Percentiles rank a stretch among this genome's conserved stretches.
Conservation (phyloP, 2,113 vertebrate genomes). For the Tetrao urogallus region DNA sequence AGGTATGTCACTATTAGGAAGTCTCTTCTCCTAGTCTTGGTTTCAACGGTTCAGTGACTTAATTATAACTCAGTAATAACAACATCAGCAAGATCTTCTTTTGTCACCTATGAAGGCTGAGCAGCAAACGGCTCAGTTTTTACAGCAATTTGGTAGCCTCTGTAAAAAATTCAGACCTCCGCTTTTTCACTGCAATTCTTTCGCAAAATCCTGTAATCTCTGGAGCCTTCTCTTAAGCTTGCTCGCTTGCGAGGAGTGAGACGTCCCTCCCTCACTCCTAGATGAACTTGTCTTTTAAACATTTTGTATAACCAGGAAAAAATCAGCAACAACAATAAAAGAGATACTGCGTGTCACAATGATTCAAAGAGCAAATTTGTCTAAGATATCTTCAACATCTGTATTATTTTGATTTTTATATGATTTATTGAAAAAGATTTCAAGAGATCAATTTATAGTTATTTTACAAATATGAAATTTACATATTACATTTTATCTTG, state of each 20-base stretch:
- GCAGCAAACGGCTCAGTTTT: not conserved
- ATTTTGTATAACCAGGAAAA: not conserved
- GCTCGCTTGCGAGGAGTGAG: not conserved
- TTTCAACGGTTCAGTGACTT: not conserved
- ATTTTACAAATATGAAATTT: no score
- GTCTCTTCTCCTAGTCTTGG: not conserved
- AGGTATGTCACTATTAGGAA: not conserved
- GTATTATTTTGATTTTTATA: not conserved
- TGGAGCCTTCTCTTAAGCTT: not conserved
- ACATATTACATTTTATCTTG: no score
- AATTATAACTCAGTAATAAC: not conserved
- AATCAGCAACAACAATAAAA: not conserved
- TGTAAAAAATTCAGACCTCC: not conserved
- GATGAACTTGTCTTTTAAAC: not conserved
- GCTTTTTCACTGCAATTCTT: not conserved
- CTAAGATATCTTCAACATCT: not conserved
- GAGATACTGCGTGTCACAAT: not conserved
- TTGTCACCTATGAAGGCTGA: not conserved
- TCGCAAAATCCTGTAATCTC: not conserved
- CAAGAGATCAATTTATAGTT: no score
- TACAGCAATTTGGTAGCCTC: not conserved
- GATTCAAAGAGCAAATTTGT: accelerated
- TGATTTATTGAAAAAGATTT: no score
- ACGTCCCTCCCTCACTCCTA: not conserved
- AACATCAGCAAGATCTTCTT: not conserved